A percentile compares a stretch with the other conserved stretches of the same genome.
Conservation (phyloP, 2,113 vertebrate genomes). For the Ceyx melanurus region DNA sequence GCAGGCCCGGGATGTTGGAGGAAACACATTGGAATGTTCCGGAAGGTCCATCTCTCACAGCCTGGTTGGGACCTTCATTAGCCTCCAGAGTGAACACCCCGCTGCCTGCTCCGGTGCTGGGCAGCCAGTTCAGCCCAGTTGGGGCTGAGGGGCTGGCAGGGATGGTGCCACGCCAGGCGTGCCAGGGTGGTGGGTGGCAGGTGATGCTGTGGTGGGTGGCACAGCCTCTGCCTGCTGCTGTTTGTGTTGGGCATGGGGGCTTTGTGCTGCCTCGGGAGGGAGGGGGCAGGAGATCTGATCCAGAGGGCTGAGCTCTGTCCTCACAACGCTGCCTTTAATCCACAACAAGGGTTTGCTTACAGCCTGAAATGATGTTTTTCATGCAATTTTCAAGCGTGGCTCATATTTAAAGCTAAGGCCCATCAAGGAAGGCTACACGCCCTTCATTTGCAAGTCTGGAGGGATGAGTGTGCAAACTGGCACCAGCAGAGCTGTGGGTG, state of each 20-base stretch:
- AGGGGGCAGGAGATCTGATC: neutral
- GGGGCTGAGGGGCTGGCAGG: neutral
- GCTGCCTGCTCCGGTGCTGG: neutral
- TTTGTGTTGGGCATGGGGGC: neutral
- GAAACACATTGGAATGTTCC: neutral
- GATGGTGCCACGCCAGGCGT: no score
- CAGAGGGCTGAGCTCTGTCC: neutral
- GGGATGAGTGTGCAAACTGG: neutral
- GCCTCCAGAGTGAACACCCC: no score
- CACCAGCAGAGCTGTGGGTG: neutral
- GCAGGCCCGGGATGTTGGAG: neutral
- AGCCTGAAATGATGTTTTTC: slow-evolving; percentile 10
- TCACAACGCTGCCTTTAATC: neutral
- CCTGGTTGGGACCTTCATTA: fast-evolving
- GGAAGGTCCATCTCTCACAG: neutral
- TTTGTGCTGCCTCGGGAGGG: neutral
- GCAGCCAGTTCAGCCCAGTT: neutral
- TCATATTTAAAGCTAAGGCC: neutral
- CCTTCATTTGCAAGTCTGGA: slow-evolving; percentile 11
- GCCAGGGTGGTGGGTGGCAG: no score
- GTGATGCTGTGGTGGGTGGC: no score
- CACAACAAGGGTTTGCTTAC: neutral
- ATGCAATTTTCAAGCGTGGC: neutral
- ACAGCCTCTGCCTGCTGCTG: neutral
- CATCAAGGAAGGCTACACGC: neutral